Percentiles rank a stretch among this genome's conserved stretches.
Evolutionary conservation across 64 coral and sea anemone species (phyloP).

Genomic region (Actinia tenebrosa): DNA sequence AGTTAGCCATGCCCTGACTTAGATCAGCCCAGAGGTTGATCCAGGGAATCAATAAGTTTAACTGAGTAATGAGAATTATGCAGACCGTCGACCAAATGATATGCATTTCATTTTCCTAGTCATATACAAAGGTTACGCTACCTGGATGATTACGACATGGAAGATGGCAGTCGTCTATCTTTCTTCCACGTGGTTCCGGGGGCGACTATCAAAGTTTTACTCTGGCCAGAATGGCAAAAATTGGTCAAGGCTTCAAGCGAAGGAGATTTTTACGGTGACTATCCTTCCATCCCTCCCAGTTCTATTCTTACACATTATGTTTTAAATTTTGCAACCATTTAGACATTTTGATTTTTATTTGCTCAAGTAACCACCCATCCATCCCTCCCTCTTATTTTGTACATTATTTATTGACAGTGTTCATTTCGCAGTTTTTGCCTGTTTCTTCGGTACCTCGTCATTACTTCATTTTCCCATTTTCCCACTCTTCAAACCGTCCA

Average conservation of each 20-base stretch:
- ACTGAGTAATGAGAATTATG: too few relatives aligned
- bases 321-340: too few relatives aligned
- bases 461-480: not conserved
- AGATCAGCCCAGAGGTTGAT: too few relatives aligned
- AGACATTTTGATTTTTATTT: too few relatives aligned
- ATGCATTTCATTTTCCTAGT: not conserved
- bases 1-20: too few relatives aligned
- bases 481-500: not conserved
- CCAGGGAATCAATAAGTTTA: too few relatives aligned
- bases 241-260: slow-evolving; percentile 52
- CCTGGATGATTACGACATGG: slow-evolving; percentile 68
- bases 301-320: not conserved
- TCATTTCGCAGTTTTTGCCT: too few relatives aligned
- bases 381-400: too few relatives aligned
- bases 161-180: slow-evolving; percentile 35
- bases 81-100: too few relatives aligned
- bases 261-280: slow-evolving; percentile 69
- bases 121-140: slow-evolving; percentile 66
- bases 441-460: too few relatives aligned
- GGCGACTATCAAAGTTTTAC: slow-evolving; percentile 41
- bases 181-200: slow-evolving; percentile 72
- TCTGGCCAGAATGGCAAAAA: slow-evolving; percentile 65
- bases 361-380: too few relatives aligned
- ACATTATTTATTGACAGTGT: too few relatives aligned
- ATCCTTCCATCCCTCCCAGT: not conserved